Conservation (phyloP, 2,113 vertebrate genomes). For the human region GRCh38 chr11:8942001-8942500, state of each 20-base stretch:
- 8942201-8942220: neutral
- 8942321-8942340: neutral
- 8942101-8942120: slow-evolving; percentile 6
- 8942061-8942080: slow-evolving; percentile 11
- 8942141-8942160: slow-evolving; percentile 15
- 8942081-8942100: slow-evolving; percentile 39
- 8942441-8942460: neutral
- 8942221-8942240: neutral
- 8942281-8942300: slow-evolving; percentile 1
- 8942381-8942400: neutral
- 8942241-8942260: neutral
- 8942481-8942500: neutral
- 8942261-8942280: neutral
- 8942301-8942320: neutral
- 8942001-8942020: neutral
- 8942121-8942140: neutral
- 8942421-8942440: neutral
- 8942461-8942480: neutral
- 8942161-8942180: slow-evolving; percentile 34
- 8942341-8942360: neutral
- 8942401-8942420: slow-evolving; percentile 18
- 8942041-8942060: neutral
- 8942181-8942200: slow-evolving; percentile 20
- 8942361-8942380: neutral
- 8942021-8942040: neutral